These are phyloP conservation scores for Tiliacea aurago DNA, from an alignment of 2,888 invertebrate species.

Conservation along the genomic window DNA sequence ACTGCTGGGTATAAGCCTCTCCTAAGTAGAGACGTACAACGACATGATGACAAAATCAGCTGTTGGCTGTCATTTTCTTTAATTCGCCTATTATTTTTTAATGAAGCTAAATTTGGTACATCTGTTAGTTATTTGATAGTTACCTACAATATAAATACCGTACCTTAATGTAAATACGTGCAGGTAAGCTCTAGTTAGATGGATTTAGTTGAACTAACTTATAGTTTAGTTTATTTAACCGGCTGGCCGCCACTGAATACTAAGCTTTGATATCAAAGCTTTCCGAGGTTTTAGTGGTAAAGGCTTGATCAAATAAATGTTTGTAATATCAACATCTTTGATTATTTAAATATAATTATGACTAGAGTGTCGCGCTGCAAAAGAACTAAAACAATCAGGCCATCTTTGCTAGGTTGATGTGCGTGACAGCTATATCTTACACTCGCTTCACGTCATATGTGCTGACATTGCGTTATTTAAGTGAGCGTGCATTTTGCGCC, in stretches of 20 bases:
- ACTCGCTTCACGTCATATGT: too few species aligned
- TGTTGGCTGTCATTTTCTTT: background rate
- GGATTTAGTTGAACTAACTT: constrained; percentile 50
- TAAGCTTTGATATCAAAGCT: constrained; percentile 52
- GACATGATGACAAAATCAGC: background rate
- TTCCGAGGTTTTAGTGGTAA: constrained; percentile 17
- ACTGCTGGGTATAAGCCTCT: background rate
- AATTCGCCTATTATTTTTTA: background rate
- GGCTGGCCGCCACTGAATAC: constrained; percentile 34
- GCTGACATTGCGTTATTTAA: too few species aligned
- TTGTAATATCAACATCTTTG: constrained; percentile 7
- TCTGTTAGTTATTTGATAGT: background rate
- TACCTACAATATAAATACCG: constrained; percentile 2
- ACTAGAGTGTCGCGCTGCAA: too few species aligned
- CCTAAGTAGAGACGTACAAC: background rate
- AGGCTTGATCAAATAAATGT: constrained; percentile 24
- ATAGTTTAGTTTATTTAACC: constrained; percentile 51
- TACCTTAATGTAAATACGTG: constrained; percentile 15
- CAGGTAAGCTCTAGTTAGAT: constrained; percentile 28
- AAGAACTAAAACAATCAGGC: too few species aligned
- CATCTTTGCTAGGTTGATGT: too few species aligned
- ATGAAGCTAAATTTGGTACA: constrained; percentile 4
- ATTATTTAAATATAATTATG: too few species aligned
- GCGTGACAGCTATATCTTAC: too few species aligned
- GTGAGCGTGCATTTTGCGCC: too few species aligned